phyloP scores from a whole-genome alignment of 1,140 invertebrate genomes.

The Zaprionus gabonicus region DNA sequence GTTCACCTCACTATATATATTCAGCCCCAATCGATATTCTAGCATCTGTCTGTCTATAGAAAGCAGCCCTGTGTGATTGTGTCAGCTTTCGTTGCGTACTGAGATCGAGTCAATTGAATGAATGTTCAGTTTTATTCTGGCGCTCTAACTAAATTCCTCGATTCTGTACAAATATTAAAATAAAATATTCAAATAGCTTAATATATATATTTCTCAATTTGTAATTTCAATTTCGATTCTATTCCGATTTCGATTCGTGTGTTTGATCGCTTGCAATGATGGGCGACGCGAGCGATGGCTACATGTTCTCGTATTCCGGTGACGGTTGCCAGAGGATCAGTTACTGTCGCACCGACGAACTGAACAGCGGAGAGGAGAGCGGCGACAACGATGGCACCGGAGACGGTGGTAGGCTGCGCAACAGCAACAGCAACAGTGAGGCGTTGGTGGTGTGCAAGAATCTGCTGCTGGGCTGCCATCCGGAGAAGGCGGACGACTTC shows the following conservation, averaged over 20 bases:
- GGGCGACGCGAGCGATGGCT: not conserved
- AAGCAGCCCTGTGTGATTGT: no score
- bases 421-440: not conserved
- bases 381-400: not conserved
- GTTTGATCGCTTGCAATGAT: not conserved
- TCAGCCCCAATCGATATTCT: no score
- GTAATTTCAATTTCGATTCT: not conserved
- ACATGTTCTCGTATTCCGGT: conserved; percentile 17
- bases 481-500: conserved; percentile 52
- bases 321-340: conserved; percentile 58
- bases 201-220: not conserved
- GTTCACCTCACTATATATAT: no score
- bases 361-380: not conserved
- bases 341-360: conserved; percentile 30
- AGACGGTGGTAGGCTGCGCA: not conserved
- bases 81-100: not conserved
- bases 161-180: not conserved
- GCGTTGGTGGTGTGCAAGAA: conserved; percentile 49
- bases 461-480: conserved; percentile 54
- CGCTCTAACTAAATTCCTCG: conserved; percentile 13
- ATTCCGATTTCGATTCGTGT: not conserved
- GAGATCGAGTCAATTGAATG: not conserved
- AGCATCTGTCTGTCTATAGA: no score
- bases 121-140: not conserved
- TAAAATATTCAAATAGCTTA: no score